Base-by-base conservation (phyloP, 2,888 invertebrate genomes). In the Tubulanus polymorphus region DNA sequence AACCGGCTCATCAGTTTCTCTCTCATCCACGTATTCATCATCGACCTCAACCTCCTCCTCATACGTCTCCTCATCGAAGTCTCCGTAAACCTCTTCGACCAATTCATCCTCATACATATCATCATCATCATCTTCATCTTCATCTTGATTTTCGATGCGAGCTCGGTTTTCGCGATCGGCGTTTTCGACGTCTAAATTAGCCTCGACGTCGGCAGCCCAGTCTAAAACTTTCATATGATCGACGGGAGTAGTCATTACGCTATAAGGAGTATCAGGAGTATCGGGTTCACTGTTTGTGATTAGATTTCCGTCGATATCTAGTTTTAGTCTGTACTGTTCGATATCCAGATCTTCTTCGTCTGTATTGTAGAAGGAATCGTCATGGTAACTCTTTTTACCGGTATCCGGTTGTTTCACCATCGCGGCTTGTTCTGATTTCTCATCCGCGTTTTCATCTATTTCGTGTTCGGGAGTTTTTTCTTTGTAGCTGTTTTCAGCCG, bases 221-320 rank as follows among this genome's bases (percentile, higher is more conserved):
- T 69, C 63, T n/a, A 59, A 51, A 15, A 63, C 63, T 53, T 67
- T 63, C 8, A 63, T 63, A 60, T 63, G 65, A 41, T 62, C 66
- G 18, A 63, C 60, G 2, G 67, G 69, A 5, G 69, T 66, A 48
- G 65, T 68, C 62, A 67, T 59, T 51, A 68, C 61, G 15, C 41
- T 41, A 18, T 8, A 18, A 41, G 18, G 20, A 15, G 20, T 41
- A 8, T 8, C 23, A 18, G 71, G 69, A 8, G 59, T 63, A 32
- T 70, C 69, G n/a, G 66, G 61, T 54, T 70, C 70, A 29, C 61
- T 69, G 20, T 71, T 70, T 12, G 71, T 71, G 60, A 71, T 71
- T 27, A 70, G 70, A 55, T 71, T 71, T 27, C 71, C 55, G 25
- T 65, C 65, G 41, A 62, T 62, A 28, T 67, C 60, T 37, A 62